Evolutionary conservation across 92 coral and sea anemone genomes (phyloP).

Genomic region (Scolanthus callimorphus): DNA sequence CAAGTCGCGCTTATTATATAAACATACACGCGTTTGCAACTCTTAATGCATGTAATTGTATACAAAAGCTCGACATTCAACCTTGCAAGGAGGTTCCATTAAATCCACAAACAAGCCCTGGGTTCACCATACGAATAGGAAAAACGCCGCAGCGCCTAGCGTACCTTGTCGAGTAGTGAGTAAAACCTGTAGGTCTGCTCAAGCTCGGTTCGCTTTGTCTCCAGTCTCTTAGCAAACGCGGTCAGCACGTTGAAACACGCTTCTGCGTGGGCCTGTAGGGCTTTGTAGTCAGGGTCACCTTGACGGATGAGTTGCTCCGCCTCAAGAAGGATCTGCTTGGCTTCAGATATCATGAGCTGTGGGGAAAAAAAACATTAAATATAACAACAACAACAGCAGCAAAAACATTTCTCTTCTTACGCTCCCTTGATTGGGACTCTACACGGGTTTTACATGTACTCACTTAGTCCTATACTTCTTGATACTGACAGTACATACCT

Average conservation of each 20-base stretch:
- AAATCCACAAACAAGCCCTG: too few relatives aligned
- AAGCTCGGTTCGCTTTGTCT: constrained; percentile 42
- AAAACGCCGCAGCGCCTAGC: too few relatives aligned
- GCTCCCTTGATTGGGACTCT: background rate
- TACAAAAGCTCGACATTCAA: too few relatives aligned
- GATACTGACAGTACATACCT: constrained; percentile 42
- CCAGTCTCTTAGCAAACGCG: constrained; percentile 58
- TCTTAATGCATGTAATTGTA: too few relatives aligned
- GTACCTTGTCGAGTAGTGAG: constrained; percentile 69
- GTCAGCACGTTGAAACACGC: constrained; percentile 34
- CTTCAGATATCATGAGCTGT: constrained; percentile 57
- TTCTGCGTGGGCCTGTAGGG: constrained; percentile 54
- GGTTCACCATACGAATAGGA: too few relatives aligned
- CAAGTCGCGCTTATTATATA: too few relatives aligned
- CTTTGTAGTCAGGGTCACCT: constrained; percentile 47
- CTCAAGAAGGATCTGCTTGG: constrained; percentile 49
- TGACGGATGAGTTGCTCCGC: constrained; percentile 35
- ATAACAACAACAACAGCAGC: background rate
- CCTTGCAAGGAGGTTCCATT: too few relatives aligned
- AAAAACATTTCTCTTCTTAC: background rate
- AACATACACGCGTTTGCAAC: too few relatives aligned
- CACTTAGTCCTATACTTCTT: background rate
- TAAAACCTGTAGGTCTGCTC: constrained; percentile 52
- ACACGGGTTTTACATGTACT: background rate
- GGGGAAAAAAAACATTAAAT: background rate